Base-by-base conservation (phyloP, 2,113 vertebrate genomes). In the Irena cyanogastra region DNA sequence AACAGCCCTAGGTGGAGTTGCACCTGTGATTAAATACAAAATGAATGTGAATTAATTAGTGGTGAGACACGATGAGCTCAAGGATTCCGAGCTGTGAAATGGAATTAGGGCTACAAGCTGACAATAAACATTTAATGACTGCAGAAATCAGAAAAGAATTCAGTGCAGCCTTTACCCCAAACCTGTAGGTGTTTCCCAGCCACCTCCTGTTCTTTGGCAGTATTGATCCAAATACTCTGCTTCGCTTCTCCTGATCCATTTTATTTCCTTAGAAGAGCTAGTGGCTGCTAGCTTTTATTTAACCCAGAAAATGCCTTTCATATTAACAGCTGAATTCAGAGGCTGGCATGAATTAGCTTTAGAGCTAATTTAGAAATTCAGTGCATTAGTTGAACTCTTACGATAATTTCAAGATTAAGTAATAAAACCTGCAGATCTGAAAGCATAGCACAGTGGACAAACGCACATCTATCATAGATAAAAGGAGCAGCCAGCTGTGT, bases 1-100 rank as follows among this genome's bases (percentile, higher is more conserved):
- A 50, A 42, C 80, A 94, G 77, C 87, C 72, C 72, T 71, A 63
- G 89, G 87, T 94, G 95, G 93, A 56, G 92, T 42, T 93, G 17
- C 20, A 17, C 27, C 14, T 0, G 11, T 56, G 77, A 57, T 56
- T 83, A 77, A 87, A 39, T 37, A 41, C 37, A 44, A 47, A 87
- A 70, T 71, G 35, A 63, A 16, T 76, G 28, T 66, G 69, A 65
- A 79, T 45, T 93, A 60, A 79, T 57, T 94, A 61, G 31, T 78
- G 60, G 45, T 66, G 77, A 87, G 71, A 39, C 39, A 21, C 1
- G 1, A 86, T 59, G 72, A 94, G 24, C 52, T 68, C 72, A 90
- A 92, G 79, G 76, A 56, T 90, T 94, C 71, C 8, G 3, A 74
- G 39, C 27, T 83, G 33, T 78, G 72, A 54, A 83, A 68, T 71